Conservation (phyloP, 2,113 vertebrate species). For the Myiozetetes cayanensis region DNA sequence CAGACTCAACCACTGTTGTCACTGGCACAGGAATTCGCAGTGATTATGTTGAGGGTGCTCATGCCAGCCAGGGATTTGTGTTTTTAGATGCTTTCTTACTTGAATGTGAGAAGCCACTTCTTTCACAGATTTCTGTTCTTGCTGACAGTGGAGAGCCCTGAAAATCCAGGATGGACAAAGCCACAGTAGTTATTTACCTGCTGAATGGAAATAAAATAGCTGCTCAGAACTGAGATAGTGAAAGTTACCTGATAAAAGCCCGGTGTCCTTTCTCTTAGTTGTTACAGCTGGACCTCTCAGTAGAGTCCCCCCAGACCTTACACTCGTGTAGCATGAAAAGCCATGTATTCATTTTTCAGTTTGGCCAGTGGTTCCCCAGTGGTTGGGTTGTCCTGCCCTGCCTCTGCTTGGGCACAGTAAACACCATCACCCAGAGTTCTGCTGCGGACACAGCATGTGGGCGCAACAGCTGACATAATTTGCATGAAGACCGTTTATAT, state of each 20-base stretch:
- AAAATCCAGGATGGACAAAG: neutral
- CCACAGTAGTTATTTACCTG: neutral
- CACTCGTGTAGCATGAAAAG: neutral
- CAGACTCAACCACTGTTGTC: neutral
- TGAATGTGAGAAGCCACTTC: neutral
- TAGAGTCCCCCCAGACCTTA: neutral
- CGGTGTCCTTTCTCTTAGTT: neutral
- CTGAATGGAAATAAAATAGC: neutral
- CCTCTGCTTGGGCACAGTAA: neutral
- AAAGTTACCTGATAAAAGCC: neutral
- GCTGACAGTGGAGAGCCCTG: neutral
- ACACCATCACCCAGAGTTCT: neutral
- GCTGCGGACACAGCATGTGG: neutral
- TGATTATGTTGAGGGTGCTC: neutral
- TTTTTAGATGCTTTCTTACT: neutral
- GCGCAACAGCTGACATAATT: slow-evolving; percentile 11
- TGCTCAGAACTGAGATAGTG: neutral
- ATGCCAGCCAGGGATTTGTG: neutral
- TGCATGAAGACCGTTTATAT: slow-evolving; percentile 49
- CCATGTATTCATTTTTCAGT: neutral
- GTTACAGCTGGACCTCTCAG: neutral
- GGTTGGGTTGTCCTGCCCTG: neutral
- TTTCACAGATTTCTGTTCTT: neutral
- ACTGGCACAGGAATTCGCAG: neutral
- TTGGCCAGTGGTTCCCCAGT: neutral